These are phyloP conservation scores for Stomorhina lunata DNA, from an alignment of 2,888 invertebrate genomes.

Conservation along the genomic window DNA sequence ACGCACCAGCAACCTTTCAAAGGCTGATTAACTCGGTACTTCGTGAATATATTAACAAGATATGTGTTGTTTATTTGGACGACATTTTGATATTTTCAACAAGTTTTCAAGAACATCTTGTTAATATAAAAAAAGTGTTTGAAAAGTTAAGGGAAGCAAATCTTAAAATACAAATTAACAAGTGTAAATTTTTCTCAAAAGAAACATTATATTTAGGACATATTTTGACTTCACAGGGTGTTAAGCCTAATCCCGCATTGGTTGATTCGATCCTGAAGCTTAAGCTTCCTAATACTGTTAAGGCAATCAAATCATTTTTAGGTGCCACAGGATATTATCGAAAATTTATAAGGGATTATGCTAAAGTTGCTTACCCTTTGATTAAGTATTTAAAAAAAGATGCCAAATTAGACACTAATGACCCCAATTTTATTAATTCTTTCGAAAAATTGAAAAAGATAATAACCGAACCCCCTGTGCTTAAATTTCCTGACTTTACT, in stretches of 20 bases:
- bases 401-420: constrained; percentile 22
- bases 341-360: constrained; percentile 66
- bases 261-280: constrained; percentile 63
- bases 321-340: constrained; percentile 68
- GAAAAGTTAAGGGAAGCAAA: constrained; percentile 15
- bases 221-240: constrained; percentile 68
- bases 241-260: constrained; percentile 69
- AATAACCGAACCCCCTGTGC: constrained; percentile 39
- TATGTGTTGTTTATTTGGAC: constrained; percentile 20
- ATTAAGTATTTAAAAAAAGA: constrained; percentile 26
- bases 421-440: constrained; percentile 44
- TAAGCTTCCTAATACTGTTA: constrained; percentile 62
- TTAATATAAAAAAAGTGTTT: not conserved
- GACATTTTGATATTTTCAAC: constrained; percentile 30
- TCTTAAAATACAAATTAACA: constrained; percentile 45
- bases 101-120: constrained; percentile 7
- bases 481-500: constrained; percentile 41
- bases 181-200: constrained; percentile 67
- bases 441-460: constrained; percentile 52
- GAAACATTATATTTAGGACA: constrained; percentile 63
- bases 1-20: constrained; percentile 69
- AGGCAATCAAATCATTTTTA: constrained; percentile 66
- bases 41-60: too few relatives aligned
- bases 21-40: constrained; percentile 64
- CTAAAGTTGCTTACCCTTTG: constrained; percentile 56